A percentile compares a stretch with the other conserved stretches of the same genome.
Conservation (phyloP, 30 jellyfish, hydroid and myxozoan species). For the Aurelia sp. region DNA sequence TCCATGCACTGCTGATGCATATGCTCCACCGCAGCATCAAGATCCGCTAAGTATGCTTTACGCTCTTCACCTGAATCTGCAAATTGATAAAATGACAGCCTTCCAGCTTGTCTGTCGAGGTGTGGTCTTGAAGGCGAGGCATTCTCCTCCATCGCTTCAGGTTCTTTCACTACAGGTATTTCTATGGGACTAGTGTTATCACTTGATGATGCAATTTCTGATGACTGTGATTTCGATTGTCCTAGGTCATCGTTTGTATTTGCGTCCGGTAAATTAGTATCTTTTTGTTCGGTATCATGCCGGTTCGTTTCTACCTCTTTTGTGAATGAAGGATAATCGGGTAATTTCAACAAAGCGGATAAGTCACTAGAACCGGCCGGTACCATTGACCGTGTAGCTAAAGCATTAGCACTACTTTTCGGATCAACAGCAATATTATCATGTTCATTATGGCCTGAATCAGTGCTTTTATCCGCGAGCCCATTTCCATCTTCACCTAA, state of each 20-base stretch:
- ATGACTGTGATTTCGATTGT: neutral
- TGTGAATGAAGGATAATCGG: constrained; percentile 14
- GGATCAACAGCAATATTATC: neutral
- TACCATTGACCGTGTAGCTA: neutral
- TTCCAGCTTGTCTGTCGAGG: constrained; percentile 86
- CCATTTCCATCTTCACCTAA: neutral
- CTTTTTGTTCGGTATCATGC: neutral
- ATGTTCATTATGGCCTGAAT: neutral
- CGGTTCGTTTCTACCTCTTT: constrained; percentile 1
- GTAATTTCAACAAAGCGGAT: neutral
- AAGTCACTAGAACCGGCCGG: neutral
- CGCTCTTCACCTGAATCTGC: constrained; percentile 71
- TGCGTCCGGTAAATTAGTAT: neutral
- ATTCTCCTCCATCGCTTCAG: constrained; percentile 6
- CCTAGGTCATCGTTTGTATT: neutral
- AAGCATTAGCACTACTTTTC: neutral
- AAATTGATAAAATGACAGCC: constrained; percentile 77
- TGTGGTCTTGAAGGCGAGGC: constrained; percentile 71
- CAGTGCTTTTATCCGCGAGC: neutral
- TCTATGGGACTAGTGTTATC: neutral
- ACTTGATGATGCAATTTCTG: neutral
- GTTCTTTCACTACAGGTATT: neutral
- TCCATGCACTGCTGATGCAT: constrained; percentile 89
- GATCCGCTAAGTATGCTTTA: constrained; percentile 81
- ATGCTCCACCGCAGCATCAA: constrained; percentile 77